Percentiles rank a stretch among this genome's conserved stretches.
Conservation (phyloP, 2,888 invertebrate species). For the Allolobophora icterica region DNA sequence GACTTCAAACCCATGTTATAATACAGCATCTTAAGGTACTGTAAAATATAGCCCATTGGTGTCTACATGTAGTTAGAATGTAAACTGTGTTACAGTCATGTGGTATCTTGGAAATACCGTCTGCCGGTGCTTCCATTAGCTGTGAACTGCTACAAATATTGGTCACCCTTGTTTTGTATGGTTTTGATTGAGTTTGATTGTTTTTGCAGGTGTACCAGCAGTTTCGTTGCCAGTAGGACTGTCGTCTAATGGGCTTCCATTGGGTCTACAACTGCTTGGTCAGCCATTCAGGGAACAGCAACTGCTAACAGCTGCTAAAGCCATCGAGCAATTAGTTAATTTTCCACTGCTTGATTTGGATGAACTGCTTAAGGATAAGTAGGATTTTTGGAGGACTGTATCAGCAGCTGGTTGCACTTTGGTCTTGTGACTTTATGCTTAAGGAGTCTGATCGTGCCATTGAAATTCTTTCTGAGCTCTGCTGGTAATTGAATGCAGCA, state of each 20-base stretch:
- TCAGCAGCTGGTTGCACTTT: not conserved
- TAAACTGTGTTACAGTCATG: too few relatives aligned
- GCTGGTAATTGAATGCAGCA: too few relatives aligned
- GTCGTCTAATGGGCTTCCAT: conserved; percentile 76
- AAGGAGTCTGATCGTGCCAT: not conserved
- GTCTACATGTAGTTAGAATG: too few relatives aligned
- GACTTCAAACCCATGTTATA: not conserved
- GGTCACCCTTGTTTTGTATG: not conserved
- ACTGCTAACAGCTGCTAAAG: conserved; percentile 80
- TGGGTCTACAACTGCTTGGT: conserved; percentile 88
- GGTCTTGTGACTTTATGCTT: not conserved
- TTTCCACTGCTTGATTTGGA: conserved; percentile 46
- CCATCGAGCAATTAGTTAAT: conserved; percentile 69
- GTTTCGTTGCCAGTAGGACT: conserved; percentile 82
- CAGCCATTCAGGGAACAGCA: conserved; percentile 78
- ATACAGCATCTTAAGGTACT: not conserved
- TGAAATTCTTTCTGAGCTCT: not conserved
- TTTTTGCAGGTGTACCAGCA: conserved; percentile 77
- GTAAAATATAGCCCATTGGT: not conserved
- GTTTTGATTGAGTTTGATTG: not conserved
- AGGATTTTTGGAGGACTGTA: not conserved
- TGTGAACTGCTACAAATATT: too few relatives aligned
- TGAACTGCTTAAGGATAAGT: conserved; percentile 1
- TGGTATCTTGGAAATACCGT: too few relatives aligned
- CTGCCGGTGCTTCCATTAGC: too few relatives aligned